These are phyloP conservation scores for Glaucopsyche alexis DNA, from an alignment of 2,888 invertebrate genomes.

Conservation along the genomic window DNA sequence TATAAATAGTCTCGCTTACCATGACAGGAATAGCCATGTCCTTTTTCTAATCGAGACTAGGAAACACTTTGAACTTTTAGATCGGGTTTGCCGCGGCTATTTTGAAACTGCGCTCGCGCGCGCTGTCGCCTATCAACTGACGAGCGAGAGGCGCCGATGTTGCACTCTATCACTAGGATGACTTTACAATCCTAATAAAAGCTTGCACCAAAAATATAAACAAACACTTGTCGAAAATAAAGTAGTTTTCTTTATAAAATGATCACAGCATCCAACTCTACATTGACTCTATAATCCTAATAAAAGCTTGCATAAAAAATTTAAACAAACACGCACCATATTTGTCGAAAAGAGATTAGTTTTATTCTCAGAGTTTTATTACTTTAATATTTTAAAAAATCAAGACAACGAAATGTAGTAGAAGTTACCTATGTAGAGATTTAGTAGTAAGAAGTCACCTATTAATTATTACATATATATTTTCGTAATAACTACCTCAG, in stretches of 20 bases:
- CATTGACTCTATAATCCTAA: neutral
- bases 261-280: neutral
- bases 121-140: constrained; percentile 57
- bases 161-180: neutral
- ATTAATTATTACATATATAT: too few relatives aligned
- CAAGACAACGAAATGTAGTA: too few relatives aligned
- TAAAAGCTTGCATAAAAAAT: neutral
- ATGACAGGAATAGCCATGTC: constrained; percentile 57
- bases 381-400: too few relatives aligned
- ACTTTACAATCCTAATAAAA: constrained; percentile 1
- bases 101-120: constrained; percentile 54
- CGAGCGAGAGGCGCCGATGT: constrained; percentile 47
- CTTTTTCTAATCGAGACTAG: constrained; percentile 67
- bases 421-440: too few relatives aligned
- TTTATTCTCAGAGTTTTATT: too few relatives aligned
- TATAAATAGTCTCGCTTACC: constrained; percentile 51
- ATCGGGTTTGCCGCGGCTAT: constrained; percentile 45
- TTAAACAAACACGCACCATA: neutral
- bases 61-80: constrained; percentile 58
- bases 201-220: constrained; percentile 13
- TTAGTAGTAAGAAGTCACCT: too few relatives aligned
- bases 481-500: too few relatives aligned
- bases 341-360: too few relatives aligned
- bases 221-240: neutral
- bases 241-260: too few relatives aligned